phyloP scores from a whole-genome alignment of 2,113 vertebrate genomes.

The Psilopogon haemacephalus region DNA sequence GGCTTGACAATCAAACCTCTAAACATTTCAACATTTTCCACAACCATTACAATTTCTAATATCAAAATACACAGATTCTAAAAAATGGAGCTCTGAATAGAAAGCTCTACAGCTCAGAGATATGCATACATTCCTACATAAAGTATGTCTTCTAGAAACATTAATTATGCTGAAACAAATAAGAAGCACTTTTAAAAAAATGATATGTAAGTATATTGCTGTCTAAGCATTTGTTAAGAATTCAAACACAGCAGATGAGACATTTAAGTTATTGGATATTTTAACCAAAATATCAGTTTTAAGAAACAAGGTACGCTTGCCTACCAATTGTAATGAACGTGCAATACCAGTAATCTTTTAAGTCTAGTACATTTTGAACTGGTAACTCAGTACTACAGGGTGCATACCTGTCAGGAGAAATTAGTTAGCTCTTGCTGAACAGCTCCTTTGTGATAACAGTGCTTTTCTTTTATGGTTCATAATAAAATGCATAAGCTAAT shows the following conservation, averaged over 20 bases:
- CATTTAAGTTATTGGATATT: background rate
- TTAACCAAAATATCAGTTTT: background rate
- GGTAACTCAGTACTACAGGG: background rate
- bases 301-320: background rate
- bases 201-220: background rate
- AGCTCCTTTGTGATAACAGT: background rate
- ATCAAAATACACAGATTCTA: background rate
- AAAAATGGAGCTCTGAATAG: background rate
- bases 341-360: background rate
- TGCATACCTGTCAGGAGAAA: background rate
- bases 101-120: background rate
- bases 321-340: background rate
- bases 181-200: background rate
- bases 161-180: background rate
- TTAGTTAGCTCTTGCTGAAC: background rate
- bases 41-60: background rate
- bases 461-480: background rate
- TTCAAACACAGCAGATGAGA: background rate
- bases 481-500: background rate
- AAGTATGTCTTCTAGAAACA: background rate
- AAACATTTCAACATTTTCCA: background rate
- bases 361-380: background rate
- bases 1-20: background rate
- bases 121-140: background rate
- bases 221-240: background rate